Evolutionary conservation across 2,888 invertebrate genomes (phyloP).

Genomic region (Marasmarcha lunaedactyla): DNA sequence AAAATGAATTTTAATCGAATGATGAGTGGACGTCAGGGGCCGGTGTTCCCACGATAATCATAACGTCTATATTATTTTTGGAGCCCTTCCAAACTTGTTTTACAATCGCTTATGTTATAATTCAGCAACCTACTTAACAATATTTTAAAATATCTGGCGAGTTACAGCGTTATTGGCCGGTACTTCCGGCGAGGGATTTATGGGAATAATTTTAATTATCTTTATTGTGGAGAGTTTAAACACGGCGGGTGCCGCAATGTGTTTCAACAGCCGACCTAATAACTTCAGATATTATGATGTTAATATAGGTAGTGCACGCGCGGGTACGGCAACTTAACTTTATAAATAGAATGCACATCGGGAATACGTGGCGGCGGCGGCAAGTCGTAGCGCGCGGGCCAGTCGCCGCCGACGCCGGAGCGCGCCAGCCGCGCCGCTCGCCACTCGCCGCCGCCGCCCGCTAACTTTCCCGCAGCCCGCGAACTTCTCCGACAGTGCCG

Average conservation of each 20-base stretch:
- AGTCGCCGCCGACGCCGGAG: conserved; percentile 46
- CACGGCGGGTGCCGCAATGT: conserved; percentile 23
- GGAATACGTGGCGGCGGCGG: conserved; percentile 48
- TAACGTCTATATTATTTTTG: conserved; percentile 42
- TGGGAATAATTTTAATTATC: conserved; percentile 24
- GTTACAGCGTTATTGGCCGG: conserved; percentile 2
- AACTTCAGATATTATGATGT: conserved; percentile 58
- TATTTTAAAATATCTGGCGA: conserved; percentile 17
- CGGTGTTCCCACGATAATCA: conserved; percentile 29
- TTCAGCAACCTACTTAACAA: conserved; percentile 19
- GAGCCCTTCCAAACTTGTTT: conserved; percentile 42
- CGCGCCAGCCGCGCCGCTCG: conserved; percentile 44
- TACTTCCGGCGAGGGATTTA: conserved; percentile 19
- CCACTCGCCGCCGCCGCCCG: conserved; percentile 28
- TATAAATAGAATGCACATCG: conserved; percentile 66
- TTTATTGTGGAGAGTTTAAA: conserved; percentile 21
- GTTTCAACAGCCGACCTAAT: conserved; percentile 56
- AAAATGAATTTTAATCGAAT: conserved; percentile 26
- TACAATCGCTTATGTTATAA: conserved; percentile 21
- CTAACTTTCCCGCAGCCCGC: conserved; percentile 30
- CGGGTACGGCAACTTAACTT: conserved; percentile 55
- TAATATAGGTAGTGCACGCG: conserved; percentile 45
- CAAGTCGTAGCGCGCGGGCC: conserved; percentile 40
- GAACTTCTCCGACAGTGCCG: conserved; percentile 27
- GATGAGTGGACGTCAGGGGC: conserved; percentile 7